Evolutionary conservation across 2,113 vertebrate genomes (phyloP).

Genomic region (Pelobates fuscus): DNA sequence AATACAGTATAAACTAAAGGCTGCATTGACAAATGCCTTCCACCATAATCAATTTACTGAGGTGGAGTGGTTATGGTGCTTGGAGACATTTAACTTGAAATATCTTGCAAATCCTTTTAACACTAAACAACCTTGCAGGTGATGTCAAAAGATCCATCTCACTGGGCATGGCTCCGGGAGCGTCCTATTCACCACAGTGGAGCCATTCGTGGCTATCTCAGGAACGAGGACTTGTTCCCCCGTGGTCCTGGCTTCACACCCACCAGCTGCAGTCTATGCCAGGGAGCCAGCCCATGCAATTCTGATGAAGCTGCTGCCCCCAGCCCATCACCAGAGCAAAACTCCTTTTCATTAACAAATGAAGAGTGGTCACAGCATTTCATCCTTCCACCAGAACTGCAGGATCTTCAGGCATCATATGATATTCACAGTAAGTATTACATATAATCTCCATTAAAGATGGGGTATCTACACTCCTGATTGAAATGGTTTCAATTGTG

Average conservation of each 20-base stretch:
- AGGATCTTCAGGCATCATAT: constrained; percentile 20
- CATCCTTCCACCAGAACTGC: constrained; percentile 22
- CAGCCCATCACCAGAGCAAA: constrained; percentile 6
- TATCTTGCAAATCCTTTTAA: no score
- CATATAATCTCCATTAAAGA: background rate
- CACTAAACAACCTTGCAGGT: constrained; percentile 56
- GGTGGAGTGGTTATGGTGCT: no score
- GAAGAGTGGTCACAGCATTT: constrained; percentile 33
- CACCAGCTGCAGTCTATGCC: constrained; percentile 47
- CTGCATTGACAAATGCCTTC: no score
- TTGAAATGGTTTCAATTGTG: no score
- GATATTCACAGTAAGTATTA: constrained; percentile 42
- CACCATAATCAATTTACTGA: no score
- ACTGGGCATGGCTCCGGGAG: constrained; percentile 62
- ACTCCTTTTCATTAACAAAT: background rate
- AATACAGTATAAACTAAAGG: no score
- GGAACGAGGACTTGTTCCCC: constrained; percentile 28
- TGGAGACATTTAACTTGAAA: no score
- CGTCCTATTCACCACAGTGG: constrained; percentile 55
- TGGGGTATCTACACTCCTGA: no score
- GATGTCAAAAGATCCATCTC: constrained; percentile 56
- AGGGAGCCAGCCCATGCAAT: background rate
- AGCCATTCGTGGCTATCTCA: constrained; percentile 50
- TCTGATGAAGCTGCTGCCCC: background rate
- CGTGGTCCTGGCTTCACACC: constrained; percentile 42